A percentile compares a stretch with the other conserved stretches of the same genome.
Evolutionary conservation across 1,140 invertebrate genomes (phyloP).

Genomic region (Hylaeus volcanicus): DNA sequence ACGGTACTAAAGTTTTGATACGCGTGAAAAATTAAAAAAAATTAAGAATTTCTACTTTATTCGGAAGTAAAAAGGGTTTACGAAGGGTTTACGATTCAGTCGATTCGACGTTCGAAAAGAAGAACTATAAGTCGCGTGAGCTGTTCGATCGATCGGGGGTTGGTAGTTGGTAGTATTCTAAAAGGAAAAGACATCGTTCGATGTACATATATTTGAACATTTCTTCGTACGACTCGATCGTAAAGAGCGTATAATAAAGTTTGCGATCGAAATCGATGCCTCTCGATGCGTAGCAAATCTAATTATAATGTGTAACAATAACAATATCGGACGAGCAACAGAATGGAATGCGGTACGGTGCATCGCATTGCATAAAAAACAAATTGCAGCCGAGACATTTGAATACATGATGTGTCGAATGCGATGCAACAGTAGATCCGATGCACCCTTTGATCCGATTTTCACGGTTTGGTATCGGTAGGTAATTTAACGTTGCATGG

Average conservation of each 20-base stretch:
- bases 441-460: not conserved
- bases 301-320: slow-evolving; percentile 52
- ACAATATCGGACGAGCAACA: slow-evolving; percentile 61
- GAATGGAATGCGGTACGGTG: slow-evolving; percentile 64
- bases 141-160: too few species aligned
- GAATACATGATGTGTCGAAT: slow-evolving; percentile 30
- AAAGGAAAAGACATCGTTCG: too few species aligned
- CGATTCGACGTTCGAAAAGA: too few species aligned
- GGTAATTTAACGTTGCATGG: too few species aligned
- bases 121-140: too few species aligned
- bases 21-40: too few species aligned
- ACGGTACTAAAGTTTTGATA: not conserved
- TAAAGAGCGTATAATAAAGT: not conserved
- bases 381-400: slow-evolving; percentile 45
- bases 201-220: too few species aligned
- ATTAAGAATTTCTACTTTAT: too few species aligned
- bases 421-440: not conserved
- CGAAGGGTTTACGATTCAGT: too few species aligned
- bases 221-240: not conserved
- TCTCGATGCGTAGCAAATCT: slow-evolving; percentile 53
- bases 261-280: not conserved
- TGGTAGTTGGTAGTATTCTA: too few species aligned
- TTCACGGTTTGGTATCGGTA: too few species aligned
- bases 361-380: slow-evolving; percentile 58
- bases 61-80: too few species aligned